These are phyloP conservation scores for Temnothorax nylanderi DNA, from an alignment of 1,140 invertebrate genomes.

Conservation along the genomic window DNA sequence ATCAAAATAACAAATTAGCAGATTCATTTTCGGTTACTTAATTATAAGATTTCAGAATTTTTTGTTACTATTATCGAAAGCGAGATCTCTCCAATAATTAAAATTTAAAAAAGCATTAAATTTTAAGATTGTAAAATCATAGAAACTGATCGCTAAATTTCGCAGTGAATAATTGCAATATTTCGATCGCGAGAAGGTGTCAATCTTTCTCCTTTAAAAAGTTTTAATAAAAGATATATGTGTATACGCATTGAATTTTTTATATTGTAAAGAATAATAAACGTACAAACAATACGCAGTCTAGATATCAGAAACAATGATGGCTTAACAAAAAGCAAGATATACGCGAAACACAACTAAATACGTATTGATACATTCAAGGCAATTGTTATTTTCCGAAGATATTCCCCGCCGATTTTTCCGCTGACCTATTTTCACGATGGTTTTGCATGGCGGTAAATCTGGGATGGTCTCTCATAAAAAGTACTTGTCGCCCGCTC, in stretches of 20 bases:
- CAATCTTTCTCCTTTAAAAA: conserved; percentile 1
- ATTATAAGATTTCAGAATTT: neutral
- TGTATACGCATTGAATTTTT: conserved; percentile 3
- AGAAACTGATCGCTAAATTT: neutral
- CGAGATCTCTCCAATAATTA: neutral
- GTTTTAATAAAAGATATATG: neutral
- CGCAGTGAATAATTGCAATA: neutral
- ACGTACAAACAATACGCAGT: neutral
- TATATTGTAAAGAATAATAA: neutral
- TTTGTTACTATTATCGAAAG: neutral
- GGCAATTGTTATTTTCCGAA: conserved; percentile 27
- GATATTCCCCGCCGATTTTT: conserved; percentile 44
- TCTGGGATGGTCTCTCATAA: conserved; percentile 41
- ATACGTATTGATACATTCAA: conserved; percentile 20
- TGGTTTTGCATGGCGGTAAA: conserved; percentile 25
- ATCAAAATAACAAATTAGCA: neutral
- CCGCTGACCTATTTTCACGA: conserved; percentile 17
- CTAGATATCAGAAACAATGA: conserved; percentile 14
- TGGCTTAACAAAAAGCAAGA: neutral
- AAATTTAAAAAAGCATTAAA: no score
- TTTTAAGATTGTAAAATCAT: no score
- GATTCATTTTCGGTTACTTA: neutral
- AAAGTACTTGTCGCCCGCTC: conserved; percentile 46
- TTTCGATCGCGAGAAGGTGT: neutral
- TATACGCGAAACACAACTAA: conserved; percentile 11